Evolutionary conservation across 1,140 invertebrate genomes (phyloP).

Genomic region (Chironomus striatipennis): DNA sequence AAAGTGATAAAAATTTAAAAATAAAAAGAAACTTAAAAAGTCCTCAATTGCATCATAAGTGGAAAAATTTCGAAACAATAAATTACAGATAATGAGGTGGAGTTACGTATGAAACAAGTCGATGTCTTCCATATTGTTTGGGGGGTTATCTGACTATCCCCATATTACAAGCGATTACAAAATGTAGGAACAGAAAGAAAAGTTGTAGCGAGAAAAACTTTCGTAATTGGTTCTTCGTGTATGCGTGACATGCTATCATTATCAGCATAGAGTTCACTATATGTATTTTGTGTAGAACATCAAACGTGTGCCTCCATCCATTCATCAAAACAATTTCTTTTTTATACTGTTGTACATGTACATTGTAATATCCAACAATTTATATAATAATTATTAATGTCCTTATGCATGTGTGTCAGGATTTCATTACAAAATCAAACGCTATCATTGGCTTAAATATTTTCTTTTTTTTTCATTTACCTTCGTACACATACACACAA

Average conservation of each 20-base stretch:
- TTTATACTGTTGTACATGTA: neutral
- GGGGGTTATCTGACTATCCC: too few species aligned
- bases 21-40: too few species aligned
- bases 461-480: neutral
- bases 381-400: conserved; percentile 15
- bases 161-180: neutral
- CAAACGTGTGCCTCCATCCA: neutral
- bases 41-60: too few species aligned
- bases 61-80: too few species aligned
- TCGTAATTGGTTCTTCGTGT: conserved; percentile 2
- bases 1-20: too few species aligned
- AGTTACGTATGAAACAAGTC: too few species aligned
- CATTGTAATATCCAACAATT: conserved; percentile 22
- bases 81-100: too few species aligned
- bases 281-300: neutral
- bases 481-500: conserved; percentile 15
- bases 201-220: neutral
- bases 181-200: neutral
- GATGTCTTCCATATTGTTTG: too few species aligned
- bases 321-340: neutral
- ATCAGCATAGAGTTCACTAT: neutral
- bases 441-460: neutral
- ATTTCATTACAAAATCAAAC: conserved; percentile 18
- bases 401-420: conserved; percentile 18
- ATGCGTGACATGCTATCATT: conserved; percentile 16